Percentiles rank a stretch among this genome's conserved stretches.
Evolutionary conservation across 2,113 vertebrate genomes (phyloP).

Genomic region (Ploceus nigricollis): DNA sequence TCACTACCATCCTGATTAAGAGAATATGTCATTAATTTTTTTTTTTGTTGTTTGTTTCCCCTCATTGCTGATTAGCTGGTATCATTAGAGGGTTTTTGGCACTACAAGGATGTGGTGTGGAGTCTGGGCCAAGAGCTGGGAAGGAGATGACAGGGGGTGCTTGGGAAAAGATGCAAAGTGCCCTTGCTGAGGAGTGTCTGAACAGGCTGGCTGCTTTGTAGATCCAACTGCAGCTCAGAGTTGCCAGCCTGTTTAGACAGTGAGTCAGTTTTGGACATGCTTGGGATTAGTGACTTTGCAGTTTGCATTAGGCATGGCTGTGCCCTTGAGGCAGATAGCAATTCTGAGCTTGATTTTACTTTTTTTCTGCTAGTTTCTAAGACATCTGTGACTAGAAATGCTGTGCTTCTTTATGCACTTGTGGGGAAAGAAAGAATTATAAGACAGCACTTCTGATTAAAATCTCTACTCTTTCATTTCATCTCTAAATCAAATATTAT

Average conservation of each 20-base stretch:
- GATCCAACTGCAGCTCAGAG: neutral
- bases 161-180: neutral
- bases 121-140: neutral
- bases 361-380: neutral
- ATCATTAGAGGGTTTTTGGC: neutral
- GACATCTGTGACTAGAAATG: neutral
- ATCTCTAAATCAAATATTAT: neutral
- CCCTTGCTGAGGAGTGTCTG: neutral
- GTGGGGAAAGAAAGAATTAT: neutral
- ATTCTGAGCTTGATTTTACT: neutral
- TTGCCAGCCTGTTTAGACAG: neutral
- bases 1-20: neutral
- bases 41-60: no score
- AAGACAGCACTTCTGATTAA: neutral
- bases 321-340: neutral
- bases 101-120: neutral
- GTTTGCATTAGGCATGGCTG: fast-evolving
- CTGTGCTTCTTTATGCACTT: neutral
- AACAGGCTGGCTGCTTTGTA: neutral
- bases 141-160: neutral
- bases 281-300: neutral
- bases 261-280: neutral
- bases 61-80: neutral
- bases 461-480: neutral
- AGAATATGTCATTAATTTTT: neutral